Conservation (phyloP, 2,797 vertebrate genomes). For the Corythornis leucogaster region DNA sequence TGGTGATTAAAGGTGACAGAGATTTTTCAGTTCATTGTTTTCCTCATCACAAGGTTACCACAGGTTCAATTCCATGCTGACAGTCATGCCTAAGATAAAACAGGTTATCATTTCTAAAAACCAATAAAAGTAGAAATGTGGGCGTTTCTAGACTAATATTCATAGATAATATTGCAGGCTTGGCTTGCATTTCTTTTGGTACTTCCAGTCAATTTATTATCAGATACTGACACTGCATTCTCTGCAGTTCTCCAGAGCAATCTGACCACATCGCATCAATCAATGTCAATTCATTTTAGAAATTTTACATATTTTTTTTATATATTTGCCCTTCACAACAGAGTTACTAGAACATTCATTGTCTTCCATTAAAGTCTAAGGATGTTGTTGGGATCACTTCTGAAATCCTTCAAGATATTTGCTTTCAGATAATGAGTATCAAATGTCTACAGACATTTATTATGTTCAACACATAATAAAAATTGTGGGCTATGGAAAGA, state of each 20-base stretch:
- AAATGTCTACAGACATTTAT: slow-evolving; percentile 28
- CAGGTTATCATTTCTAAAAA: slow-evolving; percentile 44
- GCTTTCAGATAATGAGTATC: slow-evolving; percentile 8
- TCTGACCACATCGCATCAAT: slow-evolving; percentile 17
- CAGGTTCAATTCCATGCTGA: not conserved
- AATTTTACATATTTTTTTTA: not conserved
- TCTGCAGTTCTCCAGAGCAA: not conserved
- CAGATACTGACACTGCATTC: not conserved
- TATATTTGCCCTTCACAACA: not conserved
- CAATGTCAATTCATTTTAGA: slow-evolving; percentile 19
- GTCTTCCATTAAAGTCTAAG: not conserved
- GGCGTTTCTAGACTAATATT: slow-evolving; percentile 5
- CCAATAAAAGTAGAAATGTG: slow-evolving; percentile 33
- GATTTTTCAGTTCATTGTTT: slow-evolving; percentile 36
- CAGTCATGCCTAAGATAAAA: not conserved
- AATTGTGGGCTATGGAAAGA: slow-evolving; percentile 6
- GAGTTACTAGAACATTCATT: not conserved
- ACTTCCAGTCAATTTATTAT: slow-evolving; percentile 22
- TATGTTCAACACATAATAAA: not conserved
- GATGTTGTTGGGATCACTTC: not conserved
- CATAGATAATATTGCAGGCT: slow-evolving; percentile 19
- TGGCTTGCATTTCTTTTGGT: slow-evolving; percentile 13
- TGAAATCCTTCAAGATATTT: slow-evolving; percentile 32
- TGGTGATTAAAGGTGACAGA: slow-evolving; percentile 14
- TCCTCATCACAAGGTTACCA: slow-evolving; percentile 16